Base-by-base conservation (phyloP, 2,113 vertebrate genomes). In the Donacobius atricapilla region DNA sequence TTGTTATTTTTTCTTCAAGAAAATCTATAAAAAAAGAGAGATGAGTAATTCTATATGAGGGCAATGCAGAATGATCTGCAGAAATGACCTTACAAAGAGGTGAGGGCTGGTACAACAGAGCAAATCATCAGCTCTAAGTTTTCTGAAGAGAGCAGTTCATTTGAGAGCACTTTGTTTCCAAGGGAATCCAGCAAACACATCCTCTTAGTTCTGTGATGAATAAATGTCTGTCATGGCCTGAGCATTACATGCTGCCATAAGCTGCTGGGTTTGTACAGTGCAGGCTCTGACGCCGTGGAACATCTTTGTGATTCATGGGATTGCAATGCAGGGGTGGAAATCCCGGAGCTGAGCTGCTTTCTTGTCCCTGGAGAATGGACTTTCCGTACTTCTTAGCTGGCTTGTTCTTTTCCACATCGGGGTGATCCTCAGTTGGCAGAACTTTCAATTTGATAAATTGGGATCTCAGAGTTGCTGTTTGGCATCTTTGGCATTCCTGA, bases 231-330 rank as follows among this genome's bases (percentile, higher is more conserved):
- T 88, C 85, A 51, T 58, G 93, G 89, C 76, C 85, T 71, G 76
- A 70, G 82, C 88, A 10, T 83, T 92, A 11, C 82, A 39, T 7
- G 10, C 65, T 95, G 93, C 93, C 71, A 24, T 83, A 42, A 91
- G 78, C 93, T 91, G 90, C 90, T 80, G 85, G 0, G 15, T 88
- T 78, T 81, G 66, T 90, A 12, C 35, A 68, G 30, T 4, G 70
- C 85, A 93, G 75, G 82, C 92, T 47, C 68, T 94, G 93, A 94
- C 14, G 18, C 63, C 2, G 24, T 70, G 92, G 71, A 93, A 96
- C 72, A 68, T 94, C 86, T 78, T 90, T 92, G 88, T 95, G 90
- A 96, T 92, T 90, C 79, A 75, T 92, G 90, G 86, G 13, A 81
- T 95, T 89, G 95, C 90, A 92, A 70, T 93, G 94, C n/a, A 93